Percentiles rank a stretch among this genome's conserved stretches.
These are phyloP conservation scores for Drosophila bunnanda DNA, from an alignment of 2,888 invertebrate genomes.

Conservation along the genomic window DNA sequence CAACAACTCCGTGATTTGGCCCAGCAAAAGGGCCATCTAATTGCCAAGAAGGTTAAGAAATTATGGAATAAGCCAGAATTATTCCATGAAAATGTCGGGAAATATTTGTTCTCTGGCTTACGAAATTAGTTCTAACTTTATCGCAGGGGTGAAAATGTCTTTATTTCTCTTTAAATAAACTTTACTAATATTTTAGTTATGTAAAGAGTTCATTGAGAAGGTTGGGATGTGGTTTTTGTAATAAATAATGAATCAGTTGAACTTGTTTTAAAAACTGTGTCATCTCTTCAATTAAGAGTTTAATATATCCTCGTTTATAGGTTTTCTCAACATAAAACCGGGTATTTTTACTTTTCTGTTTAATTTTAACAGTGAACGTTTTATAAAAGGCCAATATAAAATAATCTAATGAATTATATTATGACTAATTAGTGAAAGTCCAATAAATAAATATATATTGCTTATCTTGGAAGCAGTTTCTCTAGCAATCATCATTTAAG, in stretches of 20 bases:
- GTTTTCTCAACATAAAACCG: background rate
- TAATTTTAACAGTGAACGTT: background rate
- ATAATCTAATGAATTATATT: background rate
- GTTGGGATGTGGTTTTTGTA: background rate
- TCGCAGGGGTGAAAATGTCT: background rate
- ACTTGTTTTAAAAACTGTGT: too few species aligned
- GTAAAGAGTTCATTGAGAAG: background rate
- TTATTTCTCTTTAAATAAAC: background rate
- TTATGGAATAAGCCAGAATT: background rate
- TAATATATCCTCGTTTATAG: background rate
- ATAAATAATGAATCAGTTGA: too few species aligned
- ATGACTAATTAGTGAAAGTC: background rate
- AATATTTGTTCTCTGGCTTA: background rate
- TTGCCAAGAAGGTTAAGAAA: constrained; percentile 39
- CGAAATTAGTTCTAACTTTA: background rate
- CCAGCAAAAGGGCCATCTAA: constrained; percentile 31
- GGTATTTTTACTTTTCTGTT: background rate
- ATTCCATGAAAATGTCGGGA: background rate
- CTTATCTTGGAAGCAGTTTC: background rate
- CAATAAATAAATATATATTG: background rate
- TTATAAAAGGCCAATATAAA: background rate
- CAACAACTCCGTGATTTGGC: constrained; percentile 38
- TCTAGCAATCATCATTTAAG: background rate
- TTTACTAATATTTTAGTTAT: background rate
- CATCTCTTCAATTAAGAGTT: too few species aligned